Percentiles rank a stretch among this genome's conserved stretches.
Evolutionary conservation across 2,888 invertebrate species (phyloP).

Genomic region (Patella pellucida): DNA sequence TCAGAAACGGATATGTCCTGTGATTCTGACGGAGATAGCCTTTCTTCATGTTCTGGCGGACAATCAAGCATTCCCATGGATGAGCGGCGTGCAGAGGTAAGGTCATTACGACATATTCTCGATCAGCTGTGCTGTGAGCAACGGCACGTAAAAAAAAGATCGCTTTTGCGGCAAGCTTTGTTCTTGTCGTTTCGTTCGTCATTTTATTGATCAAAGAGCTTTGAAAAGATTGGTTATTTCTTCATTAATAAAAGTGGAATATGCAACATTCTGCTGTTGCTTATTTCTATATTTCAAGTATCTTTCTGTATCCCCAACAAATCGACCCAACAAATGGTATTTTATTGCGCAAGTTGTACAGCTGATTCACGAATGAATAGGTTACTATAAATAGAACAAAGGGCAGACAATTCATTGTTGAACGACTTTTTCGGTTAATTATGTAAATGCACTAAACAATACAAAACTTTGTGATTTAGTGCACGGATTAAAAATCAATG

Average conservation of each 20-base stretch:
- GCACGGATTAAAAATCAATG: too few relatives aligned
- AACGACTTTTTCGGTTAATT: not conserved
- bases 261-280: too few relatives aligned
- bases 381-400: not conserved
- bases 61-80: not conserved
- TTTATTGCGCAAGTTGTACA: not conserved
- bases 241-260: too few relatives aligned
- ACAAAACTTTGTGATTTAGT: too few relatives aligned
- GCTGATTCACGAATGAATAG: slow-evolving; percentile 10
- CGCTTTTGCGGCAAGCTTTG: not conserved
- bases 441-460: not conserved
- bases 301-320: not conserved
- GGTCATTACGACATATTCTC: slow-evolving; percentile 21
- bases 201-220: too few relatives aligned
- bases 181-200: too few relatives aligned
- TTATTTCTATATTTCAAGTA: not conserved
- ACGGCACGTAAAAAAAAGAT: slow-evolving; percentile 7
- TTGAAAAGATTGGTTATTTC: too few relatives aligned
- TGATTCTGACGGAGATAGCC: slow-evolving; percentile 6
- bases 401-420: not conserved
- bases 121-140: slow-evolving; percentile 26
- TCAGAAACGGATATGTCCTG: slow-evolving; percentile 3
- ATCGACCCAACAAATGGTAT: not conserved
- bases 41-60: not conserved
- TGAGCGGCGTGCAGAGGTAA: slow-evolving; percentile 11